These are phyloP conservation scores for Crypturellus undulatus DNA, from an alignment of 2,113 vertebrate species.

Conservation along the genomic window DNA sequence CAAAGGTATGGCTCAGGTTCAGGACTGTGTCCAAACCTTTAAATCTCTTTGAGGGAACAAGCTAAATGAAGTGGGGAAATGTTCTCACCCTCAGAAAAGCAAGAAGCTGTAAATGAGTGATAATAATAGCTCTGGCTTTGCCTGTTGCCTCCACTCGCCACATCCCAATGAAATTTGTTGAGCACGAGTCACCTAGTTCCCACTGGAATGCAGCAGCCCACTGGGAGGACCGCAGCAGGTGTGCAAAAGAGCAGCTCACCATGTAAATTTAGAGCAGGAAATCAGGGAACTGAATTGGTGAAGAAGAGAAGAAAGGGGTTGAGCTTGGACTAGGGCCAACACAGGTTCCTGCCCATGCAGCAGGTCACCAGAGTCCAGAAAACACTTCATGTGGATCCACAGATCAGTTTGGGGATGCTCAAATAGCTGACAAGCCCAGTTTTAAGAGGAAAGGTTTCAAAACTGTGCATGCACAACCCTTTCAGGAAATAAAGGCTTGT, in stretches of 20 bases:
- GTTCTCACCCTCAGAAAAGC: constrained; percentile 48
- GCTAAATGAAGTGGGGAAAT: constrained; percentile 59
- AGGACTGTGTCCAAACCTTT: constrained; percentile 39
- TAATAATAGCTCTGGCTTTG: constrained; percentile 52
- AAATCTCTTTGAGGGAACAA: constrained; percentile 45
- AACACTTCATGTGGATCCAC: background rate
- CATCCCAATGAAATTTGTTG: background rate
- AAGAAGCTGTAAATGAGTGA: background rate
- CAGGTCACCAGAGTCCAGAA: background rate
- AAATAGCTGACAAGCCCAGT: background rate
- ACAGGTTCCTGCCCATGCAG: rapidly evolving
- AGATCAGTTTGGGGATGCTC: background rate
- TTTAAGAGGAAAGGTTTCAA: background rate
- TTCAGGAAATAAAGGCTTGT: background rate
- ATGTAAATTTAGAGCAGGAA: constrained; percentile 35
- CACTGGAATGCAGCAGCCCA: background rate
- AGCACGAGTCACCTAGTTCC: background rate
- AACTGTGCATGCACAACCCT: background rate
- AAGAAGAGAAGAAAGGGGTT: background rate
- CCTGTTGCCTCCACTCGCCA: rapidly evolving
- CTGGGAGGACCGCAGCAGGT: background rate
- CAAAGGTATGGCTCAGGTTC: constrained; percentile 51
- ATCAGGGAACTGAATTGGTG: background rate
- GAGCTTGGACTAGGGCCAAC: background rate
- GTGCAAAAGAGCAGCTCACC: background rate